Base-by-base conservation (phyloP, 2,888 invertebrate species). In the Protophormia terraenovae region DNA sequence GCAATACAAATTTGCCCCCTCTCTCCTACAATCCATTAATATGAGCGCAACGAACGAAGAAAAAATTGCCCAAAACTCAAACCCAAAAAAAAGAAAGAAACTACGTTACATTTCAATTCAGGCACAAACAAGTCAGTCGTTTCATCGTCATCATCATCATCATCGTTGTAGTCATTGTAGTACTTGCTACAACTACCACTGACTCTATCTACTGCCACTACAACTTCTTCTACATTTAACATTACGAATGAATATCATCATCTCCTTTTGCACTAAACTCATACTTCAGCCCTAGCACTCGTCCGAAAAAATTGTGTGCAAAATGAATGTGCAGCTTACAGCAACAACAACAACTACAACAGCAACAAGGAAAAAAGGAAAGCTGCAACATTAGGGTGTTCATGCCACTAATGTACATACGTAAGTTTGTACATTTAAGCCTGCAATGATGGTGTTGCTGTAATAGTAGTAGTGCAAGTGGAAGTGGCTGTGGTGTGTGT, bases 381-480 rank as follows among this genome's bases (percentile, higher is more conserved):
- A 85, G 71, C 62, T 85, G 85, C 85, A 85, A 75, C 82, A 82
- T 85, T 78, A 73, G 85, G 85, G 85, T 78, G 85, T 73, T 83
- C 73, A 50, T 50, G 78, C 78, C 38, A 50, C 69, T 16, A 50
- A 47, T n/a, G n/a, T n/a, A n/a, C 58, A 19, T 62, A 19, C 38
- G 58, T 27, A 45, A 35, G 19, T 29, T 5, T n/a, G 19, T 60
- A 35, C 16, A 27, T 27, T 58, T 77, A 22, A 47, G 78, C 69
- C 69, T 62, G 60, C 69, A 78, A 58, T 69, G 24, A 1, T 50
- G 19, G 27, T 27, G 7, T n/a, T 55, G 14, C 5, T 22, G 27
- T 16, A 50, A 29, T 69, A 38, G 22, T 38, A 35, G n/a, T n/a
- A n/a, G n/a, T n/a, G n/a, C n/a, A 27, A 27, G 69, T 78, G 27